Evolutionary conservation across 2,888 invertebrate species (phyloP).

Genomic region (Taenaris catops): DNA sequence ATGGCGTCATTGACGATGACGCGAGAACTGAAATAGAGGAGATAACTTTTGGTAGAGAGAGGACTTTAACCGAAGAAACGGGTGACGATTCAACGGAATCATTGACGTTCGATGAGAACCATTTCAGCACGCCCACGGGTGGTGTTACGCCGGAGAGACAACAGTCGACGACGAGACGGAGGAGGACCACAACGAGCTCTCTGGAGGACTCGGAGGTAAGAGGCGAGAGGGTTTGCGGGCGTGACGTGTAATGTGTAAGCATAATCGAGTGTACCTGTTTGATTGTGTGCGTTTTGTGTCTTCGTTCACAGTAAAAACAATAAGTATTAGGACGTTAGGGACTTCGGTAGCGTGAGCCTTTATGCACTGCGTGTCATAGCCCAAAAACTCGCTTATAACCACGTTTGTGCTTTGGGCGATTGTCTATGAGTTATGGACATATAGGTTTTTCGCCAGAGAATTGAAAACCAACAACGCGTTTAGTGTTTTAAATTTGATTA

Average conservation of each 20-base stretch:
- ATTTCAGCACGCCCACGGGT: constrained; percentile 71
- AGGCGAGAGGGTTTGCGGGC: constrained; percentile 30
- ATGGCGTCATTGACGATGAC: constrained; percentile 23
- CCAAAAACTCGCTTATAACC: constrained; percentile 25
- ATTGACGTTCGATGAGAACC: constrained; percentile 72
- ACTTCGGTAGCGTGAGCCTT: constrained; percentile 1
- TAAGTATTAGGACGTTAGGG: background rate
- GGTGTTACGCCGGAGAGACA: constrained; percentile 43
- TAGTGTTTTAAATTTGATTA: background rate
- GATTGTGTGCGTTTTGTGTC: constrained; percentile 14
- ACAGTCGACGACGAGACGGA: constrained; percentile 30
- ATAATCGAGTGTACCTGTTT: constrained; percentile 18
- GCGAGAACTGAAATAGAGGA: constrained; percentile 26
- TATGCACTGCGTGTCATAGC: constrained; percentile 26
- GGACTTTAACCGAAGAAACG: constrained; percentile 19
- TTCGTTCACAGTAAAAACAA: constrained; percentile 10
- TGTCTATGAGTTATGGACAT: constrained; percentile 47
- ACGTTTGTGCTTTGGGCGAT: constrained; percentile 51
- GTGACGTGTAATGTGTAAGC: constrained; percentile 33
- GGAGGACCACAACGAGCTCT: constrained; percentile 51
- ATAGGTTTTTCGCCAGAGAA: constrained; percentile 21
- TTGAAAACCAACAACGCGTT: background rate
- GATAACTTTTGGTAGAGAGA: constrained; percentile 22
- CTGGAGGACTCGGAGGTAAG: constrained; percentile 74
- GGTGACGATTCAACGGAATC: constrained; percentile 36